Evolutionary conservation across 2,797 vertebrate genomes (phyloP).

Genomic region (Muraenolepis orangiensis): DNA sequence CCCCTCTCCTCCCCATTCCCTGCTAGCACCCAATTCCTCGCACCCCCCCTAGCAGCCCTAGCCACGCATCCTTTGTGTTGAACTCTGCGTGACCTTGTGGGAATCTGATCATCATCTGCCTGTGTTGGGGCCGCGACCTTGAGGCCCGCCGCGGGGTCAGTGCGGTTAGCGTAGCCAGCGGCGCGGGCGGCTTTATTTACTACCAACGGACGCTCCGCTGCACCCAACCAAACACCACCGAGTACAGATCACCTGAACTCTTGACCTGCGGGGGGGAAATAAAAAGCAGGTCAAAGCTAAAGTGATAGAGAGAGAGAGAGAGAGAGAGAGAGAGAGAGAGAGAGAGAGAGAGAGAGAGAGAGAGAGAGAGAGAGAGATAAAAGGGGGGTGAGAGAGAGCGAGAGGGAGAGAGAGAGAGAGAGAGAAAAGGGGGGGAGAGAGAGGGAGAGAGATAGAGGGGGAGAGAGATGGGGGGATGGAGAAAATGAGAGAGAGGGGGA

Average conservation of each 20-base stretch:
- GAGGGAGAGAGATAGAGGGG: neutral
- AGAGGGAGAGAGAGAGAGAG: no score
- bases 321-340: neutral
- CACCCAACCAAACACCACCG: no score
- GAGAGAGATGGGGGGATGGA: no score
- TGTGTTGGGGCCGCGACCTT: neutral
- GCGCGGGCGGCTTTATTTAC: neutral
- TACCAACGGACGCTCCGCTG: neutral
- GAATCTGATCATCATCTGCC: neutral
- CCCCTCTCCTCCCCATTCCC: neutral
- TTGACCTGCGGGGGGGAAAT: neutral
- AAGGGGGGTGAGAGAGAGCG: no score
- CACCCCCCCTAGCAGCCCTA: neutral
- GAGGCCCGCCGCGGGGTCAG: neutral
- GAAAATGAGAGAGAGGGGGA: constrained; percentile 1
- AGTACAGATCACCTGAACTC: neutral
- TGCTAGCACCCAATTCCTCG: neutral
- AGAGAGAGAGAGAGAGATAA: constrained; percentile 4
- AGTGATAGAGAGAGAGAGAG: constrained; percentile 2
- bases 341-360: neutral
- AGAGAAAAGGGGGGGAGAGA: no score
- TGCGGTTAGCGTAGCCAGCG: neutral
- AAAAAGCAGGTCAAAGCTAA: neutral
- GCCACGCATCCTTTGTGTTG: neutral
- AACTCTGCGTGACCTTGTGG: neutral